Base-by-base conservation (phyloP, 2,113 vertebrate genomes). In the Aspiorhynchus laticeps region DNA sequence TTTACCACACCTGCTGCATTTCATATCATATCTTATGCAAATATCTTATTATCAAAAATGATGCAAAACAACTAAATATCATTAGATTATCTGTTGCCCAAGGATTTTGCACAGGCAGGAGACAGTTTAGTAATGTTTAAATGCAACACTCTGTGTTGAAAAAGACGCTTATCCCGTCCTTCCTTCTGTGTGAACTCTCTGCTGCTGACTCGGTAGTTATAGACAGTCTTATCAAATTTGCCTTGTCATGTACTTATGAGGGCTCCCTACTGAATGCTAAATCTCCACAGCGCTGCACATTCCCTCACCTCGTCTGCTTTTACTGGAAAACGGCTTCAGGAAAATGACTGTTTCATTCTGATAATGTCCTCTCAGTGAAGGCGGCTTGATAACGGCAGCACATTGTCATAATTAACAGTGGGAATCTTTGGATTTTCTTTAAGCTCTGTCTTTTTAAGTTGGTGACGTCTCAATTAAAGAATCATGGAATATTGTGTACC, bases 161-260 rank as follows among this genome's bases (percentile, higher is more conserved):
- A 83, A 74, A 84, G 48, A 74, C n/a, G 48, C 46, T 84, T 75
- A 84, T 84, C 69, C 48, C 14, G 4, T 48, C 63, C 74, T 73
- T 63, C 38, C 65, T 11, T 33, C 76, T 56, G 84, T 24, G 19
- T 65, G 67, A 80, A 79, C 51, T 51, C 88, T 61, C 11, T 21
- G n/a, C 38, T 69, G 38, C 67, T 76, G 88, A 85, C 51, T 26
- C 19, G 67, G 80, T 53, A 80, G 56, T 69, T 85, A 19, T 80
- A 26, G 63, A 48, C 84, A 17, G 75, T 46, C 41, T 67, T 51
- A 71, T 71, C 41, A 65, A 51, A 59, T 15, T 85, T 77, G 31
- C 81, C 48, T 83, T 53, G 80, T 43, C 74, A 56, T 80, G 51
- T 53, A n/a, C 19, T 84, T 84, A 46, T 24, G 65, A 61, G 46